Conservation (phyloP, 2,888 invertebrate species). For the Siphonodentalium dalli region DNA sequence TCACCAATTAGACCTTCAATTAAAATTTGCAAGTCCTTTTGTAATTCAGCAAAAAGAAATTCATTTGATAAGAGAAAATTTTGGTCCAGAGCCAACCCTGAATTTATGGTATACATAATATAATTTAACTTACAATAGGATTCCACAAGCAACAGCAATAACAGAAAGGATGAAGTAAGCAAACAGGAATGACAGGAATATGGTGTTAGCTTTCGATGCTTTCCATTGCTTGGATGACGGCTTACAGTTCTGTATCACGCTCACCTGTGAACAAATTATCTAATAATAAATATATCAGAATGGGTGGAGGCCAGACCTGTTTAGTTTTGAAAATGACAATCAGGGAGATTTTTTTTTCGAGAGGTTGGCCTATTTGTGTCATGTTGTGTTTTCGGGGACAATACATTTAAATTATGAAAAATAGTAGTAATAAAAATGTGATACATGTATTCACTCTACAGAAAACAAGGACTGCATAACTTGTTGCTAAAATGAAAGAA, state of each 20-base stretch:
- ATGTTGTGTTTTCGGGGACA: background rate
- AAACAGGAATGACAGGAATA: slow-evolving; percentile 69
- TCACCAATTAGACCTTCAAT: too few species aligned
- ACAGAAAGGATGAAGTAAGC: slow-evolving; percentile 55
- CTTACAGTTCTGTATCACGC: slow-evolving; percentile 73
- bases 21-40: too few species aligned
- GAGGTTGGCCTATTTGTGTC: background rate
- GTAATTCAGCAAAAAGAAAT: too few species aligned
- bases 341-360: background rate
- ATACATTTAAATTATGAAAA: background rate
- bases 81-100: background rate
- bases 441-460: background rate
- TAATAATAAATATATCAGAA: background rate
- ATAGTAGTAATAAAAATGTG: background rate
- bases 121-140: slow-evolving; percentile 52
- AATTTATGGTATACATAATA: background rate
- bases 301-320: background rate
- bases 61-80: too few species aligned
- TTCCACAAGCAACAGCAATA: slow-evolving; percentile 50
- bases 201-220: slow-evolving; percentile 79
- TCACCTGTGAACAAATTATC: slow-evolving; percentile 57
- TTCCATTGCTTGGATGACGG: slow-evolving; percentile 75
- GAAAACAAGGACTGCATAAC: too few species aligned
- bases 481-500: too few species aligned
- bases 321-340: background rate